Evolutionary conservation across 2,797 vertebrate species (phyloP), one percentile per base, ranked within the genome.

Genomic region (Thalassophryne amazonica): DNA sequence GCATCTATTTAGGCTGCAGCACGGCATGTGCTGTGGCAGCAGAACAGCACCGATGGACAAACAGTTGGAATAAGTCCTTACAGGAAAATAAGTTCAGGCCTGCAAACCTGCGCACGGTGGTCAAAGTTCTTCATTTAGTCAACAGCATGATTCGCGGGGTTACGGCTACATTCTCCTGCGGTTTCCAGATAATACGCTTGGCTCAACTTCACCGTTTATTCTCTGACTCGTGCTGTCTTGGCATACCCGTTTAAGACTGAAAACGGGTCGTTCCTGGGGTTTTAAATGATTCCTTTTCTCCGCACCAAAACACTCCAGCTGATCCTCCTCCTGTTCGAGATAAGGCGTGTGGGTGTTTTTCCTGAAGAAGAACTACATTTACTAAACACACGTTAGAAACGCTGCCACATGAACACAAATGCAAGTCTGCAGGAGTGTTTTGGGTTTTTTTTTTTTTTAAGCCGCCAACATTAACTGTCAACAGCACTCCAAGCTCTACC

Each of bases 61-160:
- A 73, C 30, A 18, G 68, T 52, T 60, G 63, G 49, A 41, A 57
- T 59, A 60, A 68, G 78, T 40, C 51, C 43, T 66, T 60, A 52
- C 53, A 45, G 24, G 23, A 1, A 47, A 53, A 58, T 58, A 39
- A 69, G 60, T 37, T 36, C 2, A 41, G 27, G 31, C 35, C 31
- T 57, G 61, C 57, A 34, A 35, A 71, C 59, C 28, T 14, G 27
- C 0, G 22, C 51, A 24, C 53, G 18, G 46, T 40, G 48, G 48
- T 54, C 49, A 29, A 60, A 71, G 41, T 59, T 62, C 40, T 16
- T 24, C 27, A 16, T 52, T 38, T n/a, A 12, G 46, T 3, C 33
- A 54, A 61, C 38, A 31, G 54, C 22, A 55, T 15, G 24, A 30
- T 12, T 37, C 47, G 49, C 32, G 3, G 35, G 16, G 34, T 30